phyloP scores from a whole-genome alignment of 2,888 invertebrate genomes.

The Sinopyrophorus schimmeli region DNA sequence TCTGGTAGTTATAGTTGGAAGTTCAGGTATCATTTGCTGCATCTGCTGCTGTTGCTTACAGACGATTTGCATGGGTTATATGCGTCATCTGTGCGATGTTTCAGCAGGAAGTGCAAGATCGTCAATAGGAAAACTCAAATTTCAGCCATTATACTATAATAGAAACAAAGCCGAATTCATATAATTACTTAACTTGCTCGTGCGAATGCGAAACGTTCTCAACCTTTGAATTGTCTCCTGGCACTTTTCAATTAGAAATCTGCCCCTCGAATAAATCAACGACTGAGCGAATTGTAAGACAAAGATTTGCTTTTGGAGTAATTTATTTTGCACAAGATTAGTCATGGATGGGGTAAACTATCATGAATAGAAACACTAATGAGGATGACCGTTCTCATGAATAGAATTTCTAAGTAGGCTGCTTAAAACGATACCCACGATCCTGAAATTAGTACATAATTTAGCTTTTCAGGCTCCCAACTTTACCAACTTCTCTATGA shows the following conservation, averaged over 20 bases:
- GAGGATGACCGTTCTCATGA: slow-evolving; percentile 29
- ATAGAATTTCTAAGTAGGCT: slow-evolving; percentile 29
- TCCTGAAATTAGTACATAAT: slow-evolving; percentile 27
- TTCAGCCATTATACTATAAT: slow-evolving; percentile 23
- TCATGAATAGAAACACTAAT: slow-evolving; percentile 24
- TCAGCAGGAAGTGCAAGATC: slow-evolving; percentile 15
- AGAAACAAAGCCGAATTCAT: too few species aligned
- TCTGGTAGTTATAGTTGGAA: slow-evolving; percentile 26
- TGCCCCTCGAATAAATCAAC: too few species aligned
- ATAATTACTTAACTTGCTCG: too few species aligned
- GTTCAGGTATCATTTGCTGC: slow-evolving; percentile 42
- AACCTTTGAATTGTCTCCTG: slow-evolving; percentile 3
- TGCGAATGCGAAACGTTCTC: background rate
- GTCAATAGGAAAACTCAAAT: slow-evolving; percentile 15
- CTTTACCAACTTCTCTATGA: slow-evolving; percentile 10
- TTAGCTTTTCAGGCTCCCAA: slow-evolving; percentile 22
- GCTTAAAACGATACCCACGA: slow-evolving; percentile 28
- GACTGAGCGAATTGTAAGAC: too few species aligned
- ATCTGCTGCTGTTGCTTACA: slow-evolving; percentile 41
- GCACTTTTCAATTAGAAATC: too few species aligned
- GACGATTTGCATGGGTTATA: slow-evolving; percentile 44
- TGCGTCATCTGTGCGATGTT: slow-evolving; percentile 40
- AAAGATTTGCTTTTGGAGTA: slow-evolving; percentile 16
- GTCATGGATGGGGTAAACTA: slow-evolving; percentile 17
- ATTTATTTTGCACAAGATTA: slow-evolving; percentile 24